Evolutionary conservation across 2,113 vertebrate genomes (phyloP).

Genomic region (Desmodus rotundus): DNA sequence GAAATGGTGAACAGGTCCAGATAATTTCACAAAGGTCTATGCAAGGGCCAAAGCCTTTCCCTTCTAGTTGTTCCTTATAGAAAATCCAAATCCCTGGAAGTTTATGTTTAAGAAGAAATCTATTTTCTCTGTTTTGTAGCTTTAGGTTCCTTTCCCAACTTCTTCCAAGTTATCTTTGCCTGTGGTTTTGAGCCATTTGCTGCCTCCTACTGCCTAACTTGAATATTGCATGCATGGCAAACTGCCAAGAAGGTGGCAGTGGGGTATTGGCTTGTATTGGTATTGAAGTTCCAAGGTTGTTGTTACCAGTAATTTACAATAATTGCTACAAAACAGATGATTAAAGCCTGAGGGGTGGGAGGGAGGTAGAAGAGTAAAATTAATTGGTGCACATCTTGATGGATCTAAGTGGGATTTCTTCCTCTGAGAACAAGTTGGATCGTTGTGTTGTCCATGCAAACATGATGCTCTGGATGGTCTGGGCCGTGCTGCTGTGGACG

Average conservation of each 20-base stretch:
- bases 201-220: conserved; percentile 86
- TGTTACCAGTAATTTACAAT: conserved; percentile 39
- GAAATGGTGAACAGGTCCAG: neutral
- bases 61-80: neutral
- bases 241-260: conserved; percentile 58
- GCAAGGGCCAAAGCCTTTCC: neutral
- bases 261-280: neutral
- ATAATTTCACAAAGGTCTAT: conserved; percentile 26
- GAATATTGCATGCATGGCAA: conserved; percentile 80
- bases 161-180: conserved; percentile 68
- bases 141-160: conserved; percentile 61
- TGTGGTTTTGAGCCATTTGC: conserved; percentile 83
- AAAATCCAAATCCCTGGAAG: conserved; percentile 52
- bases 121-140: conserved; percentile 58
- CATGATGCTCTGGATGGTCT: neutral
- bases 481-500: no score
- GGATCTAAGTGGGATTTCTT: neutral
- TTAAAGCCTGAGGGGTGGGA: neutral
- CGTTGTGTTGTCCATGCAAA: neutral
- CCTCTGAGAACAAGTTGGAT: neutral
- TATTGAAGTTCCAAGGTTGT: conserved; percentile 35
- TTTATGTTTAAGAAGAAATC: conserved; percentile 46
- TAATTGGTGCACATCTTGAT: neutral
- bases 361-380: conserved; percentile 5
- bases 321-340: conserved; percentile 14